Evolutionary conservation across 2,797 vertebrate genomes (phyloP), one percentile per base, ranked within the genome.

Genomic region (Argentina silus): DNA sequence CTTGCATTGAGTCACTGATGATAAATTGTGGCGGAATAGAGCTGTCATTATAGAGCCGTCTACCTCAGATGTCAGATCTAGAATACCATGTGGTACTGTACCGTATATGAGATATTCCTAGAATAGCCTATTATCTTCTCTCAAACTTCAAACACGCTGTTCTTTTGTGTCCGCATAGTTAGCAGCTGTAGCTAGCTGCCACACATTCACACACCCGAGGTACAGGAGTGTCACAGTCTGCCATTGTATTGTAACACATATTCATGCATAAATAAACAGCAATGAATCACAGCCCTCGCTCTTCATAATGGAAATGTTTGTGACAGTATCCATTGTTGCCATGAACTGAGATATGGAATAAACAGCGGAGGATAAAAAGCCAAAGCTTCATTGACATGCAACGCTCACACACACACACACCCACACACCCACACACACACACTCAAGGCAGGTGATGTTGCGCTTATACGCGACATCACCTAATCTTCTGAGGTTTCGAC

Each of bases 211-310:
- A 47, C 27, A 36, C 27, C 74, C 27, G 57, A 62, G 23, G 61
- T 50, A 50, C 56, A 61, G 59, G 60, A 62, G 74, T 68, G 75
- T 74, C 66, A 75, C 74, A 64, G 72, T 55, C 72, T 56, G 74
- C n/a, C 48, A 50, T 73, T 65, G 53, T 59, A 19, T 55, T 72
- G 73, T 51, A 66, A 64, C 63, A 72, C 76, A 75, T 77, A 74
- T 78, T 80, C 81, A 73, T 76, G 78, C 72, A 70, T 74, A 78
- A 80, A 79, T 85, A 83, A 83, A 79, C 74, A 78, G 76, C 76
- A 67, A 59, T 64, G 62, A 80, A 75, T 51, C 60, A 17, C 27
- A 69, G 45, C 78, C 67, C 70, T 60, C 64, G 8, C 51, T 72
- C 61, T 70, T 68, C 12, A 3, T 19, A 21, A 63, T 48, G 44